Evolutionary conservation across 2,113 vertebrate genomes (phyloP).

Genomic region (Rhea pennata): DNA sequence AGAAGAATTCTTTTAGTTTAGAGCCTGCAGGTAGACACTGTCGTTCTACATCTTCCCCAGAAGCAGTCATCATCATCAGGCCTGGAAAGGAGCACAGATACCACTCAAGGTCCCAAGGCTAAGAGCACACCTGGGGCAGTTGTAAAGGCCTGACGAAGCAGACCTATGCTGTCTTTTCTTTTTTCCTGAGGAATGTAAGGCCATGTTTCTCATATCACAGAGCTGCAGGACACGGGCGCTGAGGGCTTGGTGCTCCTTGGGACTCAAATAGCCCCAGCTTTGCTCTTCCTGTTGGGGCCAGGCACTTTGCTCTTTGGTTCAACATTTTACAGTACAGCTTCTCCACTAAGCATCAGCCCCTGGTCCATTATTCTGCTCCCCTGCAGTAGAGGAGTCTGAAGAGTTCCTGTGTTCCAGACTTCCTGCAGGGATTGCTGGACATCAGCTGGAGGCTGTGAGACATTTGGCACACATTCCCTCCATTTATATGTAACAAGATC

Average conservation of each 20-base stretch:
- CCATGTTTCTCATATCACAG: neutral
- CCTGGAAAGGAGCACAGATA: neutral
- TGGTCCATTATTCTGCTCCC: neutral
- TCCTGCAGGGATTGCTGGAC: neutral
- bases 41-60: neutral
- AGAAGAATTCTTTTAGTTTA: neutral
- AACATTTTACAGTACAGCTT: neutral
- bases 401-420: rapidly evolving
- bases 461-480: neutral
- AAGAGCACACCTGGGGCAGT: neutral
- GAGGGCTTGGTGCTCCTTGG: neutral
- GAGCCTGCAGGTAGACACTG: neutral
- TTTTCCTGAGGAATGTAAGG: neutral
- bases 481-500: neutral
- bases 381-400: neutral
- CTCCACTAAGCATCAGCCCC: neutral
- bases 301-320: neutral
- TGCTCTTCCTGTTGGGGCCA: neutral
- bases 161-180: neutral
- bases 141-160: neutral
- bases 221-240: neutral
- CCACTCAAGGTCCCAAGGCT: neutral
- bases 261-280: rapidly evolving
- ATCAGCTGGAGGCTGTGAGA: neutral
- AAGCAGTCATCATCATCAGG: neutral